These are phyloP conservation scores for Laticauda colubrina DNA, from an alignment of 2,113 vertebrate genomes.

Conservation along the genomic window DNA sequence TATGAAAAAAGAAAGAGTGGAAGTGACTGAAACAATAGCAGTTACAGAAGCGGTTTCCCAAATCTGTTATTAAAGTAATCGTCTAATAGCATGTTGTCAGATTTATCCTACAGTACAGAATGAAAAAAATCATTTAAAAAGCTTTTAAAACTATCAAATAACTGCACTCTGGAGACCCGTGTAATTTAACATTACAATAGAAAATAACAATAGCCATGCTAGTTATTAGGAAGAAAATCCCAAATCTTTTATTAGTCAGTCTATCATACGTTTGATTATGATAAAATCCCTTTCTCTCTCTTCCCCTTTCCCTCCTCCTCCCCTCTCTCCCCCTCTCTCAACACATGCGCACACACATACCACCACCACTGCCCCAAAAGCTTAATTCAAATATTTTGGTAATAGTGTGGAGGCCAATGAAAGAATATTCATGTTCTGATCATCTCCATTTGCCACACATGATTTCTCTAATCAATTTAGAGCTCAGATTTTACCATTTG, in stretches of 20 bases:
- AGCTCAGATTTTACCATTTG: not conserved
- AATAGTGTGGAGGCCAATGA: not conserved
- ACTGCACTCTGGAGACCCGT: not conserved
- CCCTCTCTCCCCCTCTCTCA: not conserved
- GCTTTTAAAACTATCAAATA: not conserved
- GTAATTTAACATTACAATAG: not conserved
- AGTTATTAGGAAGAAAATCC: not conserved
- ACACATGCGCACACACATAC: not conserved
- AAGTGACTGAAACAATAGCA: not conserved
- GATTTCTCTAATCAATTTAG: not conserved
- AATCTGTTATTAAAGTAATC: not conserved
- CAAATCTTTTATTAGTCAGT: not conserved
- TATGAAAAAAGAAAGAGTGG: accelerated
- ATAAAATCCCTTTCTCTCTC: too few species aligned
- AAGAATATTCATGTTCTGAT: not conserved
- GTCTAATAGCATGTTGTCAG: not conserved
- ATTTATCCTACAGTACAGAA: not conserved
- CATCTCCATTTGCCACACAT: not conserved
- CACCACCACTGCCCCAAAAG: not conserved
- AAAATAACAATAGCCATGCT: not conserved
- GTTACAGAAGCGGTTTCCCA: not conserved
- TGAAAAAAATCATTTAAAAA: not conserved
- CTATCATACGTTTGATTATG: not conserved
- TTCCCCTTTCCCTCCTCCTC: too few species aligned
- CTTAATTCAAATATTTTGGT: not conserved